Percentiles rank a stretch among this genome's conserved stretches.
Conservation (phyloP, 2,113 vertebrate genomes). For the Lycaon pictus region DNA sequence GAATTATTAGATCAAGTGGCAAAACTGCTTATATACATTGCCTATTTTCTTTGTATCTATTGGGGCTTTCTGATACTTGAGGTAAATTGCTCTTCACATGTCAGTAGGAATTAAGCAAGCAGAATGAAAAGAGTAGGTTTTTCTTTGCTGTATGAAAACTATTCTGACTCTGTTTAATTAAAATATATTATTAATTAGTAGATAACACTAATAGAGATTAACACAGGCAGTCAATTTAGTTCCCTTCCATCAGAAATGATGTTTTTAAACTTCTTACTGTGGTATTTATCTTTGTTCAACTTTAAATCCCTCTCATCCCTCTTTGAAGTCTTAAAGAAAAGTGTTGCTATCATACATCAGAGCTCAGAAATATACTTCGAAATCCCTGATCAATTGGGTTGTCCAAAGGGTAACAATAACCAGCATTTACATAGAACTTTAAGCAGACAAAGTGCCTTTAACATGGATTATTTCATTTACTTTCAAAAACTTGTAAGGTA, state of each 20-base stretch:
- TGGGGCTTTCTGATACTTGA: slow-evolving; percentile 32
- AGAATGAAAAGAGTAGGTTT: slow-evolving; percentile 43
- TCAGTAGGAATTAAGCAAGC: slow-evolving; percentile 23
- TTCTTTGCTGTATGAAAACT: slow-evolving; percentile 51
- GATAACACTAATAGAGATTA: slow-evolving; percentile 64
- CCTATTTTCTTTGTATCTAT: neutral
- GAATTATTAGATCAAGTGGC: neutral
- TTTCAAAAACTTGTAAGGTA: neutral
- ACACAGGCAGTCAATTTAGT: slow-evolving; percentile 49
- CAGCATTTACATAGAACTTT: slow-evolving; percentile 39
- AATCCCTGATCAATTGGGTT: slow-evolving; percentile 51
- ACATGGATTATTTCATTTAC: neutral
- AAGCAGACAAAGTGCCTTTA: neutral
- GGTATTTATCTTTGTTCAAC: slow-evolving; percentile 62
- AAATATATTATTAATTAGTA: slow-evolving; percentile 75
- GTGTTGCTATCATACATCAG: slow-evolving; percentile 25
- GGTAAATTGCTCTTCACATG: neutral
- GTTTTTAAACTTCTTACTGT: slow-evolving; percentile 59
- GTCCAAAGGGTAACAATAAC: neutral
- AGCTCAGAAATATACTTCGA: slow-evolving; percentile 59
- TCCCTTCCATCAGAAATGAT: slow-evolving; percentile 48
- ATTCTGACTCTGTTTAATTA: slow-evolving; percentile 48
- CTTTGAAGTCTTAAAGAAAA: slow-evolving; percentile 68
- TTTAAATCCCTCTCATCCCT: slow-evolving; percentile 58
- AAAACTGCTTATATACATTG: neutral